Base-by-base conservation (phyloP, 2,113 vertebrate genomes). In the Colius striatus region DNA sequence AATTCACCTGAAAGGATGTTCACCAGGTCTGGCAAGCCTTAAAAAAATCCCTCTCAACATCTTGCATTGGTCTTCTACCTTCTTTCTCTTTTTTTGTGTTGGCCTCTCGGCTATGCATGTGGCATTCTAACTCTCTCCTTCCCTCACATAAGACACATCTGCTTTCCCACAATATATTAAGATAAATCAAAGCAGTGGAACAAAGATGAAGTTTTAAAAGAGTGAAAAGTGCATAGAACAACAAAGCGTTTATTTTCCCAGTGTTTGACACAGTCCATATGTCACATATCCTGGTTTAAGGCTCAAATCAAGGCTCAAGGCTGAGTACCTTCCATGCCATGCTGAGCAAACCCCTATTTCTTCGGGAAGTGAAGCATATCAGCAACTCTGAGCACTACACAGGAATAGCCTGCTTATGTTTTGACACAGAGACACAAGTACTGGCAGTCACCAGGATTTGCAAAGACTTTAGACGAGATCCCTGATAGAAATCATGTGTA, bases 261-360 rank as follows among this genome's bases (percentile, higher is more conserved):
- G 16, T 87, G 94, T 92, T 94, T 96, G 95, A 89, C 93, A 65
- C 5, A 90, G 88, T 87, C 95, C 95, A 79, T 94, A 84, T 93
- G 93, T 76, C 88, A 75, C 62, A 53, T 60, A 88, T 77, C 76
- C 88, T 81, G 70, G 70, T 78, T 92, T 87, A 79, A 80, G 57
- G 19, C 86, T 84, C 50, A 84, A 60, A 60, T 30, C 0, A 8
- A 72, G 51, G 51, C 70, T 78, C 62, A 58, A 50, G 83, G 80
- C 85, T 92, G 53, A 89, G 79, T 47, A 86, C 57, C 65, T 80
- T 87, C 81, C 70, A 63, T 16, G 53, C 34, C 0, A 0, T 34
- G 57, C 57, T 81, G 50, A 79, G 65, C 53, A 93, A 78, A 50
- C 20, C 36, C 29, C 2, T 73, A 1, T 77, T 89, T 92, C 70